Evolutionary conservation across 1,140 invertebrate genomes (phyloP).

Genomic region (Brachionus manjavacas): DNA sequence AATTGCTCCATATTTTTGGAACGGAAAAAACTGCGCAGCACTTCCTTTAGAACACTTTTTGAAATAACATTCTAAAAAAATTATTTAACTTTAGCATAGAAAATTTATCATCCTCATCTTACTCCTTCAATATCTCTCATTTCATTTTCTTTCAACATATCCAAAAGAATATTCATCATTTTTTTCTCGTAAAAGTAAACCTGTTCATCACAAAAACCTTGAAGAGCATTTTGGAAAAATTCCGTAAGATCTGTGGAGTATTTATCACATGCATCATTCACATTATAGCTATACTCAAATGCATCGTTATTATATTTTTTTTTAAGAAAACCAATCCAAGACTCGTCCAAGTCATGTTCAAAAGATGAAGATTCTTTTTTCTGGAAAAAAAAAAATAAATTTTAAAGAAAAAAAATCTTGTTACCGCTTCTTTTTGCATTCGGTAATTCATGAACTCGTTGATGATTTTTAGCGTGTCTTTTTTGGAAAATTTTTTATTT

Average conservation of each 20-base stretch:
- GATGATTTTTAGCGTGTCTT: background rate
- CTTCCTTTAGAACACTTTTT: constrained; percentile 7
- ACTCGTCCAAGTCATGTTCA: constrained; percentile 4
- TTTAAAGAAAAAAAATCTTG: too few species aligned
- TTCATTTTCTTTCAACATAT: constrained; percentile 37
- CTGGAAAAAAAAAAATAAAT: background rate
- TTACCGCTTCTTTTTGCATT: constrained; percentile 5
- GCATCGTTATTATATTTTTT: constrained; percentile 20
- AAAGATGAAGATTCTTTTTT: background rate
- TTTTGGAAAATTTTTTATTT: constrained; percentile 28
- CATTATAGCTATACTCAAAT: constrained; percentile 7
- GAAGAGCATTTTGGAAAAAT: constrained; percentile 23
- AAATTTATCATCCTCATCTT: background rate
- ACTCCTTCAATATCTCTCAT: constrained; percentile 3
- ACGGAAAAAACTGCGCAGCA: background rate
- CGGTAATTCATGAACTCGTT: background rate
- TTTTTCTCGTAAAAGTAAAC: constrained; percentile 39
- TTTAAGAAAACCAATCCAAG: background rate
- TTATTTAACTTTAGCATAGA: background rate
- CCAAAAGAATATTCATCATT: background rate
- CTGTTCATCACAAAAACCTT: constrained; percentile 22
- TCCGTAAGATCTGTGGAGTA: background rate
- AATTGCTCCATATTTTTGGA: constrained; percentile 18
- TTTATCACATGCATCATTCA: constrained; percentile 36
- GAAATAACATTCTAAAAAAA: constrained; percentile 29